Base-by-base conservation (phyloP, 1,140 invertebrate genomes). In the Drosophila subobscura region DNA sequence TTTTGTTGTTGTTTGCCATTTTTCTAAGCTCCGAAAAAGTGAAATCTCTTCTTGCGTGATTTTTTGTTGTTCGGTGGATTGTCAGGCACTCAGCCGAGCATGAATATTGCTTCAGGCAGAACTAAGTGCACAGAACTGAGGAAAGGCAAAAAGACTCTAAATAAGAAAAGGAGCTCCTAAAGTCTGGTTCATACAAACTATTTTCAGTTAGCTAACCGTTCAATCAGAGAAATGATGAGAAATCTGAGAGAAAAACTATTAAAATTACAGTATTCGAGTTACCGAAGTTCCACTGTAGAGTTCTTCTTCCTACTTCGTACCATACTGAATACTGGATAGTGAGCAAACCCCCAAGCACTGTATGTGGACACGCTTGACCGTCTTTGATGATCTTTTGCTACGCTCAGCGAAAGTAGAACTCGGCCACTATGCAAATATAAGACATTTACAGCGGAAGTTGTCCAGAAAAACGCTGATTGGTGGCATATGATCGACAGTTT, bases 331-430 rank as follows among this genome's bases (percentile, higher is more conserved):
- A 29, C 6, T 6, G 27, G 7, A 29, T 7, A 29, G 6, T 29
- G 29, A 10, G 10, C 29, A 3, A 8, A 33, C 8, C 10, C 33
- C 33, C 33, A 3, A 12, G 4, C 33, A 4, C 10, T 37, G 10
- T 12, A 1, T 49, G 3, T 46, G 22, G 25, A 22, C 57, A 52
- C 61, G 56, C 55, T 64, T 50, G 57, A 71, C 51, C 49, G 44
- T 57, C 40, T 65, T 23, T 77, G 58, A 65, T 77, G 54, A 67
- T 60, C 59, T 72, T 80, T 73, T 61, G 66, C 61, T 56, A 29
- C 54, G 22, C 42, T 72, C 45, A 60, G 78, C 78, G 68, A 81
- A 81, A 81, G 78, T 73, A 83, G 78, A 81, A 81, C 79, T 81
- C 74, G 68, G 71, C 73, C 57, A 71, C 61, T 57, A 68, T 72